These are phyloP conservation scores for Boloria selene DNA, from an alignment of 2,888 invertebrate species.

Conservation along the genomic window DNA sequence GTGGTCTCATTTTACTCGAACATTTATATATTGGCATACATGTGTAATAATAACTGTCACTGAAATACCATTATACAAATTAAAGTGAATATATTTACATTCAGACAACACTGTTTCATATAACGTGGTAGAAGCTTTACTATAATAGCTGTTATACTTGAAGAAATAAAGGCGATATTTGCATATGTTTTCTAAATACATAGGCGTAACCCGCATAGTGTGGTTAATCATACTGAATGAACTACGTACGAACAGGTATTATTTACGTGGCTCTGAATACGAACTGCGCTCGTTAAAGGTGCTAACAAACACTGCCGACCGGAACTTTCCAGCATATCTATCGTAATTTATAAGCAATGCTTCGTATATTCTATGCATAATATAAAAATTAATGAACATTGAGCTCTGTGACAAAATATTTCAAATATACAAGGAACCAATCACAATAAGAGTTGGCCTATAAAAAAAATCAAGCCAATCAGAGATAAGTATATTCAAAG, in stretches of 20 bases:
- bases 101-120: constrained; percentile 11
- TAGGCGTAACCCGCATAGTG: constrained; percentile 32
- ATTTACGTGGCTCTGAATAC: constrained; percentile 49
- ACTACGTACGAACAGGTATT: constrained; percentile 38
- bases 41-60: constrained; percentile 7
- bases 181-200: constrained; percentile 8
- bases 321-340: constrained; percentile 24
- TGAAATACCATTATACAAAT: constrained; percentile 20
- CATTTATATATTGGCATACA: constrained; percentile 7
- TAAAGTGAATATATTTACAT: constrained; percentile 21
- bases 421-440: too few relatives aligned
- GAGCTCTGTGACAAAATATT: too few relatives aligned
- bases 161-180: constrained; percentile 17
- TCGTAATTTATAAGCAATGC: constrained; percentile 29
- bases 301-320: constrained; percentile 32
- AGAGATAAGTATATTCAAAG: too few relatives aligned
- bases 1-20: neutral
- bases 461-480: too few relatives aligned
- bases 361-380: neutral
- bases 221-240: constrained; percentile 34
- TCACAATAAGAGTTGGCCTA: too few relatives aligned
- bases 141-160: constrained; percentile 6
- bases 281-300: constrained; percentile 40
- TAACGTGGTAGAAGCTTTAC: neutral
- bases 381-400: too few relatives aligned